Conservation (phyloP, 2,888 invertebrate species). For the Chloroclysta siterata region DNA sequence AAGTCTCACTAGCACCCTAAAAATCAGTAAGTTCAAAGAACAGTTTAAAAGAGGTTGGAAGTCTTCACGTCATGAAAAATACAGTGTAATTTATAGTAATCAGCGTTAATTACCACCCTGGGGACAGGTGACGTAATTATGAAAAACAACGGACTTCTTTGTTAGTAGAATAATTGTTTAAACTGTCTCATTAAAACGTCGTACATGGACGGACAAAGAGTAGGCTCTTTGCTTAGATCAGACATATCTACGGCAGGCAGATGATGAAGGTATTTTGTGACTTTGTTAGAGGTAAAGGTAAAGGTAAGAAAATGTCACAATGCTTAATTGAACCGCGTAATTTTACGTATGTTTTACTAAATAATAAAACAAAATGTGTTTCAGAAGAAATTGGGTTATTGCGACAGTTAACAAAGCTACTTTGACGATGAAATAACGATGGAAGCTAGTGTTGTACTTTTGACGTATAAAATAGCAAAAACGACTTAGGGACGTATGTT, state of each 20-base stretch:
- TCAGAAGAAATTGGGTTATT: too few relatives aligned
- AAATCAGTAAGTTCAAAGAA: too few relatives aligned
- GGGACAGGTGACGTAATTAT: slow-evolving; percentile 61
- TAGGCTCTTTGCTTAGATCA: slow-evolving; percentile 19
- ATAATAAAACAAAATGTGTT: too few relatives aligned
- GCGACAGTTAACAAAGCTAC: too few relatives aligned
- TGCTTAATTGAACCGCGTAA: too few relatives aligned
- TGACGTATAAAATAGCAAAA: too few relatives aligned
- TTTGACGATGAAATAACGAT: too few relatives aligned
- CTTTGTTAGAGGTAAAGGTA: neutral
- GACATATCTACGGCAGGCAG: neutral
- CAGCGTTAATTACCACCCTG: slow-evolving; percentile 61
- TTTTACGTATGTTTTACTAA: too few relatives aligned
- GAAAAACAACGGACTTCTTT: slow-evolving; percentile 65
- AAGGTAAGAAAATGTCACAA: too few relatives aligned
- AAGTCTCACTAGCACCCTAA: too few relatives aligned
- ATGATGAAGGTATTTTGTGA: neutral
- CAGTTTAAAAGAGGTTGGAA: slow-evolving; percentile 35
- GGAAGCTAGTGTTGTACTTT: too few relatives aligned
- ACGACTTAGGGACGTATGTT: too few relatives aligned
- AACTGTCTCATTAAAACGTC: slow-evolving; percentile 62
- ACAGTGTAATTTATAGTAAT: slow-evolving; percentile 63
- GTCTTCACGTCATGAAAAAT: slow-evolving; percentile 32
- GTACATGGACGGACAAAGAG: slow-evolving; percentile 41
- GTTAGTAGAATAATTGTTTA: slow-evolving; percentile 63